Conservation (phyloP, 2,888 invertebrate species). For the Sceliomorpha sp. region DNA sequence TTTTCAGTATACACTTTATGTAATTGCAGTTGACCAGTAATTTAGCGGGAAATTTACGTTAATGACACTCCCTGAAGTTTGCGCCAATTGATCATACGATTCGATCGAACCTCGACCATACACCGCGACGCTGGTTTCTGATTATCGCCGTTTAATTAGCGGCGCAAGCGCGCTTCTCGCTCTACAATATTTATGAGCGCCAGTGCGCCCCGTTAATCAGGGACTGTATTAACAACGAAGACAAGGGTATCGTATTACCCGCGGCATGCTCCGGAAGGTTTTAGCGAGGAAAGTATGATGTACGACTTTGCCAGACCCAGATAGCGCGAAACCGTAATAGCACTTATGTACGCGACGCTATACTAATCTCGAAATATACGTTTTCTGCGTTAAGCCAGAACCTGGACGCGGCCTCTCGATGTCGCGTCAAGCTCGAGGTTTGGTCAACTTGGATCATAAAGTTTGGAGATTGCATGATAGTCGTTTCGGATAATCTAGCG, state of each 20-base stretch:
- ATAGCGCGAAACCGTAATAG: slow-evolving; percentile 21
- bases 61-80: no score
- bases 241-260: slow-evolving; percentile 44
- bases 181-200: slow-evolving; percentile 44
- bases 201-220: slow-evolving; percentile 52
- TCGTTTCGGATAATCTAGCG: no score
- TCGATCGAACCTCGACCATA: slow-evolving; percentile 24
- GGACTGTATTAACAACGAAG: slow-evolving; percentile 51
- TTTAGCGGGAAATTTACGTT: no score
- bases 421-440: no score
- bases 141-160: slow-evolving; percentile 54
- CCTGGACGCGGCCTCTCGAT: no score
- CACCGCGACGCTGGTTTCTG: slow-evolving; percentile 28
- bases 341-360: slow-evolving; percentile 12
- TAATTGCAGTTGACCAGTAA: no score
- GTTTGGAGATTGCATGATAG: no score
- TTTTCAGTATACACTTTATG: no score
- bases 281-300: slow-evolving; percentile 31
- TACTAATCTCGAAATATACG: slow-evolving; percentile 14
- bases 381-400: slow-evolving; percentile 3
- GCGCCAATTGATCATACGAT: no score
- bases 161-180: slow-evolving; percentile 36
- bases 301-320: slow-evolving; percentile 19
- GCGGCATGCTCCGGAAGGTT: slow-evolving; percentile 35
- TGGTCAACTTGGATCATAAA: no score